phyloP scores from a whole-genome alignment of 53 echinoderm and acorn worm genomes.

The Arbacia lixula region DNA sequence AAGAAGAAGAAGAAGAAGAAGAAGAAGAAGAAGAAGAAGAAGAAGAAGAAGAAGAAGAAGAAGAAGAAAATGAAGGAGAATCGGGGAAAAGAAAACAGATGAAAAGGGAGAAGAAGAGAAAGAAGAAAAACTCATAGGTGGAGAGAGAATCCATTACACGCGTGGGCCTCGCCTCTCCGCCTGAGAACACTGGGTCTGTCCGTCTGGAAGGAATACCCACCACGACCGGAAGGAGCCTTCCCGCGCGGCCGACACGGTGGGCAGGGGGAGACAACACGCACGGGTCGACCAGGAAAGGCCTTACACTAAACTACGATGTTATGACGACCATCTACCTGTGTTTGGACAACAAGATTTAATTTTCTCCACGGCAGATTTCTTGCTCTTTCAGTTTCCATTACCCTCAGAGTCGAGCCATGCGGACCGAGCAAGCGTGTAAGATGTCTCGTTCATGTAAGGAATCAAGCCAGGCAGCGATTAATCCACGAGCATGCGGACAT shows the following conservation, averaged over 20 bases:
- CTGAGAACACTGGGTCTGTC: neutral
- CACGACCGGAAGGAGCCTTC: constrained; percentile 39
- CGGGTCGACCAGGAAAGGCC: constrained; percentile 22
- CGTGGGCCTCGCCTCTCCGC: neutral
- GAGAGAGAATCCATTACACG: no score
- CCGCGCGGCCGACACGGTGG: constrained; percentile 30
- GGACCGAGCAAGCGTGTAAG: no score
- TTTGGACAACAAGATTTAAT: constrained; percentile 44
- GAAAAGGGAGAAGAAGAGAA: neutral
- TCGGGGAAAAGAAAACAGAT: neutral
- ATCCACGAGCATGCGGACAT: no score
- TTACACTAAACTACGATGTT: constrained; percentile 51
- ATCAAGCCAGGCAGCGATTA: no score
- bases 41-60: neutral
- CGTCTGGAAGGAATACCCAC: constrained; percentile 30
- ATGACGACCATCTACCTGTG: constrained; percentile 35
- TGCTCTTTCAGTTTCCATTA: constrained; percentile 29
- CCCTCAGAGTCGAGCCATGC: no score
- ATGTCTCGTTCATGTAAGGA: no score
- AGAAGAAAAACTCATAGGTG: neutral
- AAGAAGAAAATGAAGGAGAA: constrained; percentile 19
- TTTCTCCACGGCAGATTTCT: constrained; percentile 27
- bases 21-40: neutral
- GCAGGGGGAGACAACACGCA: no score
- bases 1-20: neutral